phyloP scores from a whole-genome alignment of 2,797 vertebrate genomes.

The Cetoscarus ocellatus region DNA sequence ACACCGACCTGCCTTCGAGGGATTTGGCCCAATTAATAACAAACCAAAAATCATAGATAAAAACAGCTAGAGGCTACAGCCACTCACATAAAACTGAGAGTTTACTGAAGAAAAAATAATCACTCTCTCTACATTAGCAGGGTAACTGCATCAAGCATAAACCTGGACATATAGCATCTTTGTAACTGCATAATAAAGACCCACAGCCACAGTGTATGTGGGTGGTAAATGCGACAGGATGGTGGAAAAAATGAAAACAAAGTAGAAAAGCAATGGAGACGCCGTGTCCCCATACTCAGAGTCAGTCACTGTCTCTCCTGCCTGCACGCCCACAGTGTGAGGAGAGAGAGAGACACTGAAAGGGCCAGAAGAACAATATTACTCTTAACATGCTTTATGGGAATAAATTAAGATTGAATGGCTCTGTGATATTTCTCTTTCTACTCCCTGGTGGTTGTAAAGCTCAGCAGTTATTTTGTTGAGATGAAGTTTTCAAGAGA shows the following conservation, averaged over 20 bases:
- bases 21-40: neutral
- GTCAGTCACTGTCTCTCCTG: neutral
- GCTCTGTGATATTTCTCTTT: neutral
- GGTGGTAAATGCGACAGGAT: neutral
- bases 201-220: neutral
- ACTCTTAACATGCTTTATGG: neutral
- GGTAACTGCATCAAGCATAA: neutral
- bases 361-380: neutral
- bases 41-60: neutral
- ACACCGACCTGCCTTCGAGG: neutral
- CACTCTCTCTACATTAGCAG: neutral
- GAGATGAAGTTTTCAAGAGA: neutral
- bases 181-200: neutral
- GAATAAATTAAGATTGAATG: neutral
- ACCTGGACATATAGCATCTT: neutral
- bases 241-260: neutral
- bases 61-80: neutral
- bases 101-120: neutral
- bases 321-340: neutral
- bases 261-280: neutral
- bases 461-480: neutral
- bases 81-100: neutral
- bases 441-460: neutral
- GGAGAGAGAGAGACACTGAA: neutral
- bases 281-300: neutral